Base-by-base conservation (phyloP, 2,797 vertebrate species). In the Psittacula derbiana region DNA sequence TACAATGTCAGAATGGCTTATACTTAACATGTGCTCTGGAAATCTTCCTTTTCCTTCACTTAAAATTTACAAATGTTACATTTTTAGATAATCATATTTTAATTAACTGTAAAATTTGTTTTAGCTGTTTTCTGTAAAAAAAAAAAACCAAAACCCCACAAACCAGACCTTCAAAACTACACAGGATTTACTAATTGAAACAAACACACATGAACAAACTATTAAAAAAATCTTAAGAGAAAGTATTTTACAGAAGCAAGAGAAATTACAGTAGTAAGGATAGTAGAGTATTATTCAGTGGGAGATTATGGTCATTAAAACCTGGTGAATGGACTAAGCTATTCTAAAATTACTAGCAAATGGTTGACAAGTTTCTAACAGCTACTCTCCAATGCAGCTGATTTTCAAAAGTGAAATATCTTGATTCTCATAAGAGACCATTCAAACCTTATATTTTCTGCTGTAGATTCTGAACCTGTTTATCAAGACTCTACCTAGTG, bases 81-180 rank as follows among this genome's bases (percentile, higher is more conserved):
- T 65, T 96, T 97, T 96, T 73, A 72, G 24, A 92, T 92, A 93
- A 88, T 74, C 79, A 81, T 89, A 86, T 86, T 94, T 92, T 67
- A 69, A 47, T 17, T 93, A 92, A 83, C 88, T 95, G 60, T 65
- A 95, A 96, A 93, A 47, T 58, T 88, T 80, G 93, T 94, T n/a
- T 90, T 79, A 58, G 7, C 16, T 1, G 2, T 87, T 94, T 94
- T 93, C 67, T 90, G 36, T 74, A 50, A 85, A 90, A 72, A 60
- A 20, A 53, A 47, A 86, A 14, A 0, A 1, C 4, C 17, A 41
- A 33, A 82, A 31, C 1, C 2, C 6, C 25, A 44, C 16, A 12
- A 23, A 15, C 0, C 8, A 58, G 33, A 4, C 6, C 15, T 67
- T 64, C 9, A 16, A 69, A 71, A 71, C 14, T 8, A n/a, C 58